Evolutionary conservation across 2,113 vertebrate genomes (phyloP).

Genomic region (Callionymus lyra): DNA sequence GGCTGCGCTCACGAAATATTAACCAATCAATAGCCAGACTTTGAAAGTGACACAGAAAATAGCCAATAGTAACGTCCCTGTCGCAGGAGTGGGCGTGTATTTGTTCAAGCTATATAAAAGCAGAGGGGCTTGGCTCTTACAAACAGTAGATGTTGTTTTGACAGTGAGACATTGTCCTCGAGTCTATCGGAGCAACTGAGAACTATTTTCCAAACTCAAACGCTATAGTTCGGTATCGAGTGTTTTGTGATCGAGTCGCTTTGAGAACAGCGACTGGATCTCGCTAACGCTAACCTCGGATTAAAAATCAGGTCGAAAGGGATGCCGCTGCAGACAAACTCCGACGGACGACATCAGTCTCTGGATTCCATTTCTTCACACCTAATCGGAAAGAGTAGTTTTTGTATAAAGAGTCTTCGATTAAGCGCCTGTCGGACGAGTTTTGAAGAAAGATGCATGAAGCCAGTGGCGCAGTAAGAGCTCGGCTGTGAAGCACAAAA

Average conservation of each 20-base stretch:
- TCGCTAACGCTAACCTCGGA: not conserved
- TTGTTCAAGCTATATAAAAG: not conserved
- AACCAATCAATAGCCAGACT: slow-evolving; percentile 22
- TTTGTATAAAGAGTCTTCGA: slow-evolving; percentile 54
- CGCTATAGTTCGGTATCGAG: slow-evolving; percentile 9
- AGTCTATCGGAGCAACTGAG: slow-evolving; percentile 8
- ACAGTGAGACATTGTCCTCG: not conserved
- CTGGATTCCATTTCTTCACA: slow-evolving; percentile 59
- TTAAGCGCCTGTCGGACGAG: slow-evolving; percentile 59
- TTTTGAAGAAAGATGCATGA: slow-evolving; percentile 36
- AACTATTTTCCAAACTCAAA: not conserved
- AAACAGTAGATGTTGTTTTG: slow-evolving; percentile 38
- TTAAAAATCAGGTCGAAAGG: slow-evolving; percentile 47
- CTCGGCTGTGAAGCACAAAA: slow-evolving; percentile 3
- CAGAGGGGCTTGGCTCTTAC: slow-evolving; percentile 19
- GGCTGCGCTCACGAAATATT: not conserved
- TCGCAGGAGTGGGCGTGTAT: slow-evolving; percentile 8
- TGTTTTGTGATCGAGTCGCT: slow-evolving; percentile 55
- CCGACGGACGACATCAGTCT: slow-evolving; percentile 48
- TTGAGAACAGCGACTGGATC: slow-evolving; percentile 54
- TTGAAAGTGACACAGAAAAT: not conserved
- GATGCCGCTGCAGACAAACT: slow-evolving; percentile 67
- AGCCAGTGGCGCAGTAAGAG: slow-evolving; percentile 27
- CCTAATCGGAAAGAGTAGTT: slow-evolving; percentile 58
- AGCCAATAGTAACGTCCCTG: slow-evolving; percentile 22